Conservation (phyloP, 2,797 vertebrate genomes). For the Enteromius paludinosus region DNA sequence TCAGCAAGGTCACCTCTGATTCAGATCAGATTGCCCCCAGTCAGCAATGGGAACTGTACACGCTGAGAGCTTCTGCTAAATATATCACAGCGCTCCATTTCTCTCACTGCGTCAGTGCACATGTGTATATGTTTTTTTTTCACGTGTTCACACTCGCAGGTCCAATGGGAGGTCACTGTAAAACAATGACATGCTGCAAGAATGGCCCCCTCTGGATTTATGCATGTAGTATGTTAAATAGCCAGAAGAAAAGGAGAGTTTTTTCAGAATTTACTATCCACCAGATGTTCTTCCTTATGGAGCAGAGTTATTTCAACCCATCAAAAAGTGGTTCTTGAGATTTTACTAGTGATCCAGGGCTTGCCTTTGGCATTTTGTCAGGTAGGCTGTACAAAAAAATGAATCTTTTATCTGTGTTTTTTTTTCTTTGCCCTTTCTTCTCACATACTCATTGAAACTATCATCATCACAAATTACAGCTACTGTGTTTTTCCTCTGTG, state of each 20-base stretch:
- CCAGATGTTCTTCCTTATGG: not conserved
- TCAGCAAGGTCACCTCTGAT: conserved; percentile 64
- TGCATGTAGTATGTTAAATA: conserved; percentile 12
- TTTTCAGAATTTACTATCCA: not conserved
- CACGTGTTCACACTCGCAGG: conserved; percentile 4
- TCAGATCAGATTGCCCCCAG: conserved; percentile 53
- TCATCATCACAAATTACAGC: conserved; percentile 19
- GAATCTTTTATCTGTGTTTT: conserved; percentile 3
- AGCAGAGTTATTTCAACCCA: conserved; percentile 15
- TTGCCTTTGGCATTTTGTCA: not conserved
- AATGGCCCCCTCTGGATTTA: conserved; percentile 9
- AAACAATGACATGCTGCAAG: conserved; percentile 31
- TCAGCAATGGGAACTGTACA: conserved; percentile 52
- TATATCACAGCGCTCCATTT: conserved; percentile 58
- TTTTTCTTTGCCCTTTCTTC: not conserved
- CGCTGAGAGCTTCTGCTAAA: conserved; percentile 55
- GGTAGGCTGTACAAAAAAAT: conserved; percentile 1
- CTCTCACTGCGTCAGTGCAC: conserved; percentile 26
- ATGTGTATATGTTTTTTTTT: conserved; percentile 32
- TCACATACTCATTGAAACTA: not conserved
- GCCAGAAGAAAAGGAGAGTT: not conserved
- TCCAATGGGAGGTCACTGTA: conserved; percentile 40
- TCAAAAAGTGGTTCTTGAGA: conserved; percentile 4
- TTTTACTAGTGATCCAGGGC: not conserved
- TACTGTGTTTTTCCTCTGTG: conserved; percentile 33